These are phyloP conservation scores for Xylophagus ater DNA, from an alignment of 2,888 invertebrate genomes.

Conservation along the genomic window DNA sequence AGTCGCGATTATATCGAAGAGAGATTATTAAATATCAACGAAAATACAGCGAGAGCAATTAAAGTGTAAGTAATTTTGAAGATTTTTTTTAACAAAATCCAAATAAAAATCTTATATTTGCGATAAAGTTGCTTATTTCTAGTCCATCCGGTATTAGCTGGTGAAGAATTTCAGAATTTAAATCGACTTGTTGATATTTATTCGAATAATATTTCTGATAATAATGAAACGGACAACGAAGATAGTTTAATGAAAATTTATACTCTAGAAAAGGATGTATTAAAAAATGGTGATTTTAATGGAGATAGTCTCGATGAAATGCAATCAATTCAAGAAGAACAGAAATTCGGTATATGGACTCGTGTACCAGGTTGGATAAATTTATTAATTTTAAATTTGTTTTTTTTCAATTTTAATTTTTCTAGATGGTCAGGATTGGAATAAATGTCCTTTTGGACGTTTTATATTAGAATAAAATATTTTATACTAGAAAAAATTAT, in stretches of 20 bases:
- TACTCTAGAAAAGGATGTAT: neutral
- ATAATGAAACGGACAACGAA: constrained; percentile 10
- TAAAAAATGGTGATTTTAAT: neutral
- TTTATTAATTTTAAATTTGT: neutral
- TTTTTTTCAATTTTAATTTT: constrained; percentile 8
- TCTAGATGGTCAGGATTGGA: constrained; percentile 26
- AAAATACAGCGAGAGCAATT: constrained; percentile 26
- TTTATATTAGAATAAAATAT: constrained; percentile 26
- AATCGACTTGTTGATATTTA: constrained; percentile 20
- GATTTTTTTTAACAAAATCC: neutral
- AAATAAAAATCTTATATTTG: neutral
- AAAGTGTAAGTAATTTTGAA: constrained; percentile 23
- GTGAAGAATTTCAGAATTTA: constrained; percentile 20
- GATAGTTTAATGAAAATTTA: neutral
- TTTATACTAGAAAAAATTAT: neutral
- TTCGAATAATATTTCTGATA: no score
- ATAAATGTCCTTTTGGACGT: constrained; percentile 29
- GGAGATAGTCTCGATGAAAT: neutral
- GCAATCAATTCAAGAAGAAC: constrained; percentile 3
- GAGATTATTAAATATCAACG: constrained; percentile 23
- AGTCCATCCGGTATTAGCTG: constrained; percentile 24
- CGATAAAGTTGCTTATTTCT: constrained; percentile 26
- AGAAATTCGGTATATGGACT: constrained; percentile 29
- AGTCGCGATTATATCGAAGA: constrained; percentile 25
- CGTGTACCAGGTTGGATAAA: constrained; percentile 23